Evolutionary conservation across 2,888 invertebrate species (phyloP).

Genomic region (Andrena camellia): DNA sequence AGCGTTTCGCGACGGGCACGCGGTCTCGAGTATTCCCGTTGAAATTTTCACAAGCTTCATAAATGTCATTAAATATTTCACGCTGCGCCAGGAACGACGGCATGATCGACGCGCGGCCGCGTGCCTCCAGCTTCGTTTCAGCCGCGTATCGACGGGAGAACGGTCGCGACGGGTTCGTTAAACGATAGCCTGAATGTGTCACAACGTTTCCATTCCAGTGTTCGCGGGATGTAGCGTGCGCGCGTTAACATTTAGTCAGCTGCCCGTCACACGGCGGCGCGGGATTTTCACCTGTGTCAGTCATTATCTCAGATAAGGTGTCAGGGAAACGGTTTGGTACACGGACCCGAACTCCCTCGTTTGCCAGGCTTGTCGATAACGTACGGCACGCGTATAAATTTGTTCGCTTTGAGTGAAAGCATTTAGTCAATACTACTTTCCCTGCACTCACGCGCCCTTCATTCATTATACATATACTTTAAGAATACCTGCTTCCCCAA

Average conservation of each 20-base stretch:
- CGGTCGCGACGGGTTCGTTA: conserved; percentile 49
- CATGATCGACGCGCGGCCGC: background rate
- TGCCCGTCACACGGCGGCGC: conserved; percentile 18
- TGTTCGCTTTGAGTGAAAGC: background rate
- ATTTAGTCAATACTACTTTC: background rate
- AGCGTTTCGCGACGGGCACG: background rate
- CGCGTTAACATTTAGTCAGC: conserved; percentile 49
- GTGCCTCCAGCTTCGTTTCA: conserved; percentile 25
- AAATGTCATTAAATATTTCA: conserved; percentile 39
- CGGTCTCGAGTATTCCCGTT: conserved; percentile 1
- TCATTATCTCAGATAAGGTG: conserved; percentile 43
- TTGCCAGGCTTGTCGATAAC: conserved; percentile 2
- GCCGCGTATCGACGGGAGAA: conserved; percentile 27
- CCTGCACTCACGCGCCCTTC: too few species aligned
- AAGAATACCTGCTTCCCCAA: too few species aligned
- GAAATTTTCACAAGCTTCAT: conserved; percentile 27
- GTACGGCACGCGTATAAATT: background rate
- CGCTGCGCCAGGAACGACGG: background rate
- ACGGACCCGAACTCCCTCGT: conserved; percentile 9
- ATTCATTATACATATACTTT: too few species aligned
- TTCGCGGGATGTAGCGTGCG: conserved; percentile 39
- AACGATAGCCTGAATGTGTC: conserved; percentile 64
- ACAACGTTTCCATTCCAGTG: conserved; percentile 44
- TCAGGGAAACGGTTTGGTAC: background rate
- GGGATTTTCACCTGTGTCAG: conserved; percentile 21